A percentile compares a stretch with the other conserved stretches of the same genome.
phyloP scores from a whole-genome alignment of 92 coral and sea anemone genomes.

The Heteractis magnifica region DNA sequence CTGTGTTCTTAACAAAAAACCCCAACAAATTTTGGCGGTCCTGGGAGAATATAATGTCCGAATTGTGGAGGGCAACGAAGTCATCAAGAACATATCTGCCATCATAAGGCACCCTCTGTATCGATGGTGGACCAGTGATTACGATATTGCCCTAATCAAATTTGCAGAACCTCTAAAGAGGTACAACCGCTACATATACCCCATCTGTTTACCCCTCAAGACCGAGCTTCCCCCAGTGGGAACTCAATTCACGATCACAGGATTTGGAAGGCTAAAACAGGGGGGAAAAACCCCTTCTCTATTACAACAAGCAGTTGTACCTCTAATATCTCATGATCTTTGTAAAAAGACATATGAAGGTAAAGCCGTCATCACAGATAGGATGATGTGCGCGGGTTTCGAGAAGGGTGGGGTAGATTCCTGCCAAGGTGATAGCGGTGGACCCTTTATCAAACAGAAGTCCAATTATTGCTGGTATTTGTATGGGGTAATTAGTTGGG shows the following conservation, averaged over 20 bases:
- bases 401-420: slow-evolving; percentile 58
- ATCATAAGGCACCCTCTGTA: slow-evolving; percentile 43
- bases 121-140: slow-evolving; percentile 51
- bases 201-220: slow-evolving; percentile 49
- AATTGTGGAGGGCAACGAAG: slow-evolving; percentile 50
- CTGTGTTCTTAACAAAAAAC: slow-evolving; percentile 49
- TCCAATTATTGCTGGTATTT: slow-evolving; percentile 48
- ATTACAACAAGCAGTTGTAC: slow-evolving; percentile 59
- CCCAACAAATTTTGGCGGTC: slow-evolving; percentile 42
- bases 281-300: slow-evolving; percentile 43
- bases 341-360: slow-evolving; percentile 46
- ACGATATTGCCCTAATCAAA: slow-evolving; percentile 55
- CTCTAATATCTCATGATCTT: slow-evolving; percentile 41
- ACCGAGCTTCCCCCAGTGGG: slow-evolving; percentile 43
- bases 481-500: slow-evolving; percentile 65
- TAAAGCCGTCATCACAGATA: slow-evolving; percentile 23
- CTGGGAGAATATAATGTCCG: slow-evolving; percentile 62
- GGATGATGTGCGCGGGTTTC: slow-evolving; percentile 65
- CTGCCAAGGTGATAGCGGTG: slow-evolving; percentile 77
- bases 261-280: slow-evolving; percentile 51
- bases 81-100: slow-evolving; percentile 33
- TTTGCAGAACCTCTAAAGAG: slow-evolving; percentile 37
- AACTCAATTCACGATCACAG: slow-evolving; percentile 56
- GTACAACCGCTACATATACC: slow-evolving; percentile 53
- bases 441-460: slow-evolving; percentile 52